Evolutionary conservation across 1,140 invertebrate genomes (phyloP), one percentile per base, ranked within the genome.

Genomic region (Caerostris darwini): DNA sequence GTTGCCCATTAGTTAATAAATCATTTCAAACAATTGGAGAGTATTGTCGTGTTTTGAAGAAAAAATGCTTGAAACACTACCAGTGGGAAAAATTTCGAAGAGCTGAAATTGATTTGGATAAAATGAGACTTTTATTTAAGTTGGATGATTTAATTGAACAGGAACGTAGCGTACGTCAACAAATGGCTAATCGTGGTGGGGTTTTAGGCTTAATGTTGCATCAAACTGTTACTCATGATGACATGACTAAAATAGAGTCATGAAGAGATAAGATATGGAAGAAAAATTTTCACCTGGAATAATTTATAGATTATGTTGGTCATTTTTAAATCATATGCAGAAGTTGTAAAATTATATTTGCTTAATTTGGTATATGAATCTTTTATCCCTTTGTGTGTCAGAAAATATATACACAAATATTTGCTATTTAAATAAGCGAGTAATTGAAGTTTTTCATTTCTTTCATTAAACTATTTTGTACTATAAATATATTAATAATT

Each of bases 131-230:
- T 7, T 88, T 96, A 98, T 96, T 99, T 61, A 98, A 98, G 96
- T 97, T 99, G 95, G 99, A 99, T 95, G 99, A 99, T 95, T 96
- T 99, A n/a, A 97, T 99, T 85, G 99, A 99, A 95, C 98, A 99
- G 95, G 99, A 99, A 96, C 96, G 94, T 34, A 95, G 93, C 56
- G 98, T 99, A n/a, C 96, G 98, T 3, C 97, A 97, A 5, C 97
- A 98, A 92, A 98, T 99, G 97, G 97, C 98, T 1, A 98, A 98
- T 77, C 95, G 99, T 85, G 98, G 98, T 82, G 99, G 99, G 19
- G 98, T 99, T 0, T 96, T 99, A 3, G 98, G 98, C 0, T 96
- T 99, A 0, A 98, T 99, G 97, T 96, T 99, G 14, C 99, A 99
- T 96, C 99, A 98, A 1, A 99, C 98, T 0, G 98, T 99, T 95